phyloP scores from a whole-genome alignment of 23 tunicate species.

The Ciona savignyi region DNA sequence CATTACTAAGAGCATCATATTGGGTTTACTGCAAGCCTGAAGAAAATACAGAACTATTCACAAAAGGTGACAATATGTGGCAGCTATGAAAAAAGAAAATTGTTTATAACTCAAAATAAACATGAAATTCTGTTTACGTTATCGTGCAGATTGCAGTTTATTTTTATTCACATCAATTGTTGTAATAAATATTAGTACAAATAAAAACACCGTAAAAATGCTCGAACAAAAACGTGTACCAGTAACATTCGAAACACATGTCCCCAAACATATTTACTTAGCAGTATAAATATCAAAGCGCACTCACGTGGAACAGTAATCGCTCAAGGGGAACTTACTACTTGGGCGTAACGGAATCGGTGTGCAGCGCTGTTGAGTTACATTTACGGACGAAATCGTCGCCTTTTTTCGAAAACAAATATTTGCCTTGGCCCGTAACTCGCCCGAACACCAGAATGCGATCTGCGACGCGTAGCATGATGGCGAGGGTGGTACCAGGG shows the following conservation, averaged over 20 bases:
- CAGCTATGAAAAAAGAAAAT: too few relatives aligned
- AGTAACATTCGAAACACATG: too few relatives aligned
- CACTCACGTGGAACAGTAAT: neutral
- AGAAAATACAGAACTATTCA: too few relatives aligned
- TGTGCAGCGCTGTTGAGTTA: neutral
- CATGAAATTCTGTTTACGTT: neutral
- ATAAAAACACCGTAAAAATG: too few relatives aligned
- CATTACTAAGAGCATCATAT: too few relatives aligned
- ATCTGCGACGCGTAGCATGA: slow-evolving; percentile 77
- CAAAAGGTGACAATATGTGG: too few relatives aligned
- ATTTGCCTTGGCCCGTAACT: neutral
- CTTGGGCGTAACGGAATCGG: neutral
- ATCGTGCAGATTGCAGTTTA: slow-evolving; percentile 6
- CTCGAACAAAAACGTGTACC: too few relatives aligned
- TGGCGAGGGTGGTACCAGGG: slow-evolving; percentile 77
- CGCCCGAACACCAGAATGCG: slow-evolving; percentile 45
- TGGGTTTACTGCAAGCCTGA: too few relatives aligned
- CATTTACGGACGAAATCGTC: neutral
- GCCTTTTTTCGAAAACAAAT: neutral
- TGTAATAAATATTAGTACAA: too few relatives aligned
- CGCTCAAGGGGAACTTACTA: neutral
- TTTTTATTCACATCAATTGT: slow-evolving; percentile 8
- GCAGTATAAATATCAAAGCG: too few relatives aligned
- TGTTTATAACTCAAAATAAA: too few relatives aligned
- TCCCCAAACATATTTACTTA: too few relatives aligned